Conservation (phyloP, 2,797 vertebrate genomes). For the Protosalanx chinensis region DNA sequence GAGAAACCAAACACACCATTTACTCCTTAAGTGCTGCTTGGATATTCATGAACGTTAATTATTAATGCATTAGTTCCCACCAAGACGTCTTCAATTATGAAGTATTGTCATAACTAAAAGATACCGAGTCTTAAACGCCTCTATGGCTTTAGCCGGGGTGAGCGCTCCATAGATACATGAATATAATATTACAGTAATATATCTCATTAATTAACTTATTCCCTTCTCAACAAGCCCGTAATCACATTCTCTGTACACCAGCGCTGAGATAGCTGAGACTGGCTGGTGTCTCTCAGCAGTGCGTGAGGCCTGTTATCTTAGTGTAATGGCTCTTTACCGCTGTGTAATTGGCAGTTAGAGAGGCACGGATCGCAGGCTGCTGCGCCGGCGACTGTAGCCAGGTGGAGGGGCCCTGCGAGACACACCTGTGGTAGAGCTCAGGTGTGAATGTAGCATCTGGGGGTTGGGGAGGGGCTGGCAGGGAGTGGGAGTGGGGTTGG, state of each 20-base stretch:
- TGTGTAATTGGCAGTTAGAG: slow-evolving; percentile 1
- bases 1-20: slow-evolving; percentile 23
- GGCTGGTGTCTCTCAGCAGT: neutral
- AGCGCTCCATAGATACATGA: slow-evolving; percentile 30
- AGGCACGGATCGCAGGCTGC: too few relatives aligned
- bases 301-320: neutral
- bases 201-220: slow-evolving; percentile 24
- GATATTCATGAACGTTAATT: slow-evolving; percentile 27
- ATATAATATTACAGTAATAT: slow-evolving; percentile 31
- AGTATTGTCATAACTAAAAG: slow-evolving; percentile 52
- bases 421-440: too few relatives aligned
- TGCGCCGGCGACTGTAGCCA: too few relatives aligned
- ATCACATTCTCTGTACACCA: neutral
- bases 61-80: slow-evolving; percentile 40
- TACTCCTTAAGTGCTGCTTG: slow-evolving; percentile 40
- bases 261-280: neutral
- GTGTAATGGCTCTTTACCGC: neutral
- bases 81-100: slow-evolving; percentile 45
- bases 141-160: slow-evolving; percentile 41
- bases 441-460: too few relatives aligned
- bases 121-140: slow-evolving; percentile 40
- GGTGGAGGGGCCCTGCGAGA: too few relatives aligned
- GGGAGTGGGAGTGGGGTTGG: too few relatives aligned
- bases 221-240: slow-evolving; percentile 9
- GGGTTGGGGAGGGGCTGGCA: too few relatives aligned